A percentile compares a stretch with the other conserved stretches of the same genome.
Evolutionary conservation across 1,140 invertebrate genomes (phyloP).

Genomic region (Zophobas atratus): DNA sequence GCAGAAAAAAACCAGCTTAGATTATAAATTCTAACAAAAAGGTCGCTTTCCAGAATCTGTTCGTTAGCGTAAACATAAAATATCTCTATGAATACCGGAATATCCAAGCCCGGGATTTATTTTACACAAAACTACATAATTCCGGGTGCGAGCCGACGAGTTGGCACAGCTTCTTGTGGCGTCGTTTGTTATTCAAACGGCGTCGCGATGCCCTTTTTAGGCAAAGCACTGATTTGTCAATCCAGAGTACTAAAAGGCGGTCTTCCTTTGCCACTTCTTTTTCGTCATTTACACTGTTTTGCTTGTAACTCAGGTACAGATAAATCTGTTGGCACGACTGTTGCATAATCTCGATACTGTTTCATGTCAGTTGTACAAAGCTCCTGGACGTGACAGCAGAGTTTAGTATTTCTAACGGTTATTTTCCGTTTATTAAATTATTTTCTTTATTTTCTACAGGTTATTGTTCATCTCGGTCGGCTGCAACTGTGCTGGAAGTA

Average conservation of each 20-base stretch:
- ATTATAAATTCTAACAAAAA: conserved; percentile 30
- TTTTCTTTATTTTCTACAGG: no score
- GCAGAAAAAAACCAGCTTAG: not conserved
- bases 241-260: conserved; percentile 50
- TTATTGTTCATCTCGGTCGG: no score
- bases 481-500: no score
- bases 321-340: conserved; percentile 23
- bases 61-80: conserved; percentile 33
- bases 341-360: conserved; percentile 11
- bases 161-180: conserved; percentile 44
- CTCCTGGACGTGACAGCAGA: not conserved
- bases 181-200: conserved; percentile 52
- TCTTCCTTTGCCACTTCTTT: conserved; percentile 43
- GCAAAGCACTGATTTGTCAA: conserved; percentile 53
- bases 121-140: conserved; percentile 34
- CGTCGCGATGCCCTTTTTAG: conserved; percentile 53
- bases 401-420: not conserved
- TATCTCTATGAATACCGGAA: conserved; percentile 38
- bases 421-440: no score
- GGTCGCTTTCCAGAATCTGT: not conserved
- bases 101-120: conserved; percentile 25
- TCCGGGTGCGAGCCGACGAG: conserved; percentile 29
- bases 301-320: conserved; percentile 24
- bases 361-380: conserved; percentile 3
- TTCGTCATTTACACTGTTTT: conserved; percentile 47